Conservation (phyloP, 2,888 invertebrate genomes). For the Dasysyrphus albostriatus region DNA sequence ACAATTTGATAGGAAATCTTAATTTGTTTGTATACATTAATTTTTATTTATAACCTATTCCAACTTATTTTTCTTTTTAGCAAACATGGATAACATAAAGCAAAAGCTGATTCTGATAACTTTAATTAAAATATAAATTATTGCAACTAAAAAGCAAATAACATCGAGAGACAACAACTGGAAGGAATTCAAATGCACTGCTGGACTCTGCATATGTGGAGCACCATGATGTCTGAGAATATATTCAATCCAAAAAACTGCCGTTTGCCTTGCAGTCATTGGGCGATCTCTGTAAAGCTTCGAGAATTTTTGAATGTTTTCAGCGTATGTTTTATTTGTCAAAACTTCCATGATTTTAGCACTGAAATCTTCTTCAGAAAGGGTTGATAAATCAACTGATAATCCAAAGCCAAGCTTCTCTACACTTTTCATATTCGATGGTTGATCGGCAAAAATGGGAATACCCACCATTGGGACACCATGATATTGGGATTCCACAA, state of each 20-base stretch:
- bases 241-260: conserved; percentile 86
- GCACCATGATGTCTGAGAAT: conserved; percentile 77
- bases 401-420: conserved; percentile 85
- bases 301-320: conserved; percentile 82
- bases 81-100: no score
- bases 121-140: conserved; percentile 34
- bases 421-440: conserved; percentile 89
- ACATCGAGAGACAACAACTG: no score
- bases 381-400: conserved; percentile 11
- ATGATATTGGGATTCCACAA: conserved; percentile 91
- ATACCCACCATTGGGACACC: conserved; percentile 90
- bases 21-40: no score
- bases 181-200: no score
- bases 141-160: no score
- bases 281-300: conserved; percentile 85
- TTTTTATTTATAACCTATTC: no score
- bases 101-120: no score
- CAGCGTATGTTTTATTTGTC: conserved; percentile 78
- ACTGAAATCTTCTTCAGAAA: conserved; percentile 45
- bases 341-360: conserved; percentile 41
- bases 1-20: no score
- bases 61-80: no score
- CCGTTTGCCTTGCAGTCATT: conserved; percentile 84
- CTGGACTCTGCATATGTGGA: no score
- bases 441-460: conserved; percentile 91